Evolutionary conservation across 1,140 invertebrate species (phyloP), one percentile per base, ranked within the genome.

Genomic region (Maconellicoccus hirsutus): DNA sequence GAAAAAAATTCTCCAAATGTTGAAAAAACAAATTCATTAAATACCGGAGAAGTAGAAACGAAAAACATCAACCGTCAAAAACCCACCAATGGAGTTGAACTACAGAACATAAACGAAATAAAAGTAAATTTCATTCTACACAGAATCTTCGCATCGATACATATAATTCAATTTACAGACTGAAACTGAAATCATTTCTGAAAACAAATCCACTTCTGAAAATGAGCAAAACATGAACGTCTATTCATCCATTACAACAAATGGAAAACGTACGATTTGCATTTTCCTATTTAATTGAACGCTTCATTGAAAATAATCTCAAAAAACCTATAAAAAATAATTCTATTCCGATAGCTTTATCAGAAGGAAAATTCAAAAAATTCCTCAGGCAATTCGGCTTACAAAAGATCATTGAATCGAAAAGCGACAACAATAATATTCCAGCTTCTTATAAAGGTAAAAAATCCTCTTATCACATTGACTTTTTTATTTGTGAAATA

Each of bases 361-460:
- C 16, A 8, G 61, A 66, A 66, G 61, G 61, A 25, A 66, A 22
- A 66, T 66, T 66, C 25, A 26, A 25, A 26, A 66, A 14, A 26
- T 23, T 66, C 7, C 61, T 66, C 6, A 66, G 61, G 25, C 61
- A 66, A 66, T 23, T 66, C 10, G 61, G 61, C 2, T 66, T 66
- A 16, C 7, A 19, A 66, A 66, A 66, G 16, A 19, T 23, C 10
- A 16, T 23, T 4, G 6, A 23, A 8, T 23, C 61, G 10, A 66
- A 66, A 23, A 66, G 25, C 42, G 61, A 66, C 22, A 26, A 23
- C 22, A 26, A 26, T 12, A 66, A 66, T 66, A 16, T 66, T 66
- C 25, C 61, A 25, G 10, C 61, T 25, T 10, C 61, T 23, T 25
- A 23, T 22, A 66, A 10, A 52, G 16, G 42, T 52, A 52, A 16